Evolutionary conservation across 2,797 vertebrate genomes (phyloP), one percentile per base, ranked within the genome.

Genomic region (Sardinella longiceps): DNA sequence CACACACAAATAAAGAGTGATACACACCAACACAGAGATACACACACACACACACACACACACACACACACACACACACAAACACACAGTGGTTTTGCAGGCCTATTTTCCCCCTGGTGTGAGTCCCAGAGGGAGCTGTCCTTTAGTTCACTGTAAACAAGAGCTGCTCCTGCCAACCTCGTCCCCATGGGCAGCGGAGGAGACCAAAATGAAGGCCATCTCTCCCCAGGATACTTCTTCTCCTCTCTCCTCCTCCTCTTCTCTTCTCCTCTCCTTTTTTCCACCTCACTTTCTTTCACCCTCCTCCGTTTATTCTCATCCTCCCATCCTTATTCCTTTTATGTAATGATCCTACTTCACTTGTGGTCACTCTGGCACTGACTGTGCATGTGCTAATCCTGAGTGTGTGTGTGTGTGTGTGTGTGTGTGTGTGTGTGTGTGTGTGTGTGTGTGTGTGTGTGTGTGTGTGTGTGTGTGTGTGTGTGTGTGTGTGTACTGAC

Each of bases 81-180:
- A 28, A 70, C 63, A 70, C 6, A 66, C n/a, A 66, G 7, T 30
- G 28, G 1, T 18, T 33, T 3, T 30, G 11, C 25, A 20, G 15
- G 30, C 33, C 66, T 37, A 7, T 74, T 74, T 37, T 43, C 43
- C 66, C 66, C 33, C 33, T 20, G 30, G 66, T 20, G 11, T 37
- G 66, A 37, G 14, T 33, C 66, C 15, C 3, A 74, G 66, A 39
- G 30, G 30, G 30, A 33, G 30, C 30, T 37, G 30, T 74, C 30
- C 30, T 28, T 20, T 37, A 74, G 66, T 74, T 74, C 33, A 74
- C 66, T 5, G 66, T 74, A 74, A 74, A 74, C 66, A 74, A 37
- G 66, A 74, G 30, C 37, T 37, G 66, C 66, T 74, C 3, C 33
- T 74, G 66, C 33, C 66, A 33, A 74, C 30, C 66, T 74, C 20